Percentiles rank a stretch among this genome's conserved stretches.
Evolutionary conservation across 1,140 invertebrate species (phyloP).

Genomic region (Brachionus koreanus): DNA sequence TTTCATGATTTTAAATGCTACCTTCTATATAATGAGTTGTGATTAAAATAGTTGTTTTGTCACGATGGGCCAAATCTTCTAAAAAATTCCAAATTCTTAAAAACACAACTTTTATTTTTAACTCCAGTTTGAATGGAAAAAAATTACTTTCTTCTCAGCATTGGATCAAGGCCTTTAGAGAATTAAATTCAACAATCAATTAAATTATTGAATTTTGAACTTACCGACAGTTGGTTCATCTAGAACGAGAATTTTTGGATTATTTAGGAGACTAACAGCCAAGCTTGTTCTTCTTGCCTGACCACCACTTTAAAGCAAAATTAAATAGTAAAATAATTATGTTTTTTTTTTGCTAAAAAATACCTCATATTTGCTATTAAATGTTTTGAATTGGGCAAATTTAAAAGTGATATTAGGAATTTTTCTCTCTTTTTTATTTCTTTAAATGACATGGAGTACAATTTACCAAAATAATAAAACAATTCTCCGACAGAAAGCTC

Average conservation of each 20-base stretch:
- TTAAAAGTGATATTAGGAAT: slow-evolving; percentile 76
- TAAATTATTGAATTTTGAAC: background rate
- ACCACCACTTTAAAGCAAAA: slow-evolving; percentile 70
- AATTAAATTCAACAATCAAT: background rate
- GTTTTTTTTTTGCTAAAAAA: background rate
- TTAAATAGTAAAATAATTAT: background rate
- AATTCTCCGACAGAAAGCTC: slow-evolving; percentile 91
- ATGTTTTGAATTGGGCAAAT: slow-evolving; percentile 49
- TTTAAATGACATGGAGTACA: slow-evolving; percentile 75
- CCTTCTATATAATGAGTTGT: slow-evolving; percentile 92
- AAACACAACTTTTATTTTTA: slow-evolving; percentile 44
- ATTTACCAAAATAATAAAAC: slow-evolving; percentile 89
- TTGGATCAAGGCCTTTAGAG: slow-evolving; percentile 68
- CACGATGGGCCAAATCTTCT: slow-evolving; percentile 70
- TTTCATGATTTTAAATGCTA: slow-evolving; percentile 76
- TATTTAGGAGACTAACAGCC: slow-evolving; percentile 83
- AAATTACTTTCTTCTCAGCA: slow-evolving; percentile 74
- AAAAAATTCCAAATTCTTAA: slow-evolving; percentile 85
- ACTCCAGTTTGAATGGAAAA: slow-evolving; percentile 17
- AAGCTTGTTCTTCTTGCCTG: slow-evolving; percentile 86
- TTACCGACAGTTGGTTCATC: slow-evolving; percentile 91
- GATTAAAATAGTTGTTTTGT: slow-evolving; percentile 81
- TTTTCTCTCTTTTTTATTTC: slow-evolving; percentile 82
- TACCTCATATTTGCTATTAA: slow-evolving; percentile 79
- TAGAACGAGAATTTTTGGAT: slow-evolving; percentile 85